Conservation (phyloP, 2,888 invertebrate genomes). For the Epinotia bilunana region DNA sequence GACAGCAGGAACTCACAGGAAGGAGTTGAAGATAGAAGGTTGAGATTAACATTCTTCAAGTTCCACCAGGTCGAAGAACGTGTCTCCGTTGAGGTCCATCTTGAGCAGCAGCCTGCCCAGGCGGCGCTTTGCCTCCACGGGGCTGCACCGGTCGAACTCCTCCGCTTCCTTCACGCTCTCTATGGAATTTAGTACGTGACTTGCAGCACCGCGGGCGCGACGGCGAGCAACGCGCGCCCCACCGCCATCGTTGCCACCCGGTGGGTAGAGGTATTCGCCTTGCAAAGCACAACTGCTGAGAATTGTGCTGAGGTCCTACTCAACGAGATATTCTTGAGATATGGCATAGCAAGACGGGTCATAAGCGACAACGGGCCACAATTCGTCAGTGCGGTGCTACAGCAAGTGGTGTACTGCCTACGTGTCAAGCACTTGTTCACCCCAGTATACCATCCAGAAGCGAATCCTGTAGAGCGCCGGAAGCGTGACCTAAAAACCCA, state of each 20-base stretch:
- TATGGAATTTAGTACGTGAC: constrained; percentile 76
- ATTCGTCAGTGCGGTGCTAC: too few relatives aligned
- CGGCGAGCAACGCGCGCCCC: constrained; percentile 61
- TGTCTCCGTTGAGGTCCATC: constrained; percentile 95
- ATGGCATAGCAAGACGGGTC: too few relatives aligned
- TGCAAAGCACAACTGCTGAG: too few relatives aligned
- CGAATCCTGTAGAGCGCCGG: too few relatives aligned
- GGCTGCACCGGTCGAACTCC: constrained; percentile 93
- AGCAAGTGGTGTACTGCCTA: too few relatives aligned
- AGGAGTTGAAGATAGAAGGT: constrained; percentile 97
- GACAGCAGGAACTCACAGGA: constrained; percentile 84
- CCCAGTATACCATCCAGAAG: too few relatives aligned
- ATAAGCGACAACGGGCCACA: too few relatives aligned
- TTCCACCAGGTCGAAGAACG: constrained; percentile 91
- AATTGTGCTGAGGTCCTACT: too few relatives aligned
- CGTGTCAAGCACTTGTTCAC: too few relatives aligned
- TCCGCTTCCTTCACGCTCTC: constrained; percentile 96
- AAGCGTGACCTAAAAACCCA: too few relatives aligned
- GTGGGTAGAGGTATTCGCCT: too few relatives aligned
- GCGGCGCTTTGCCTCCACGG: constrained; percentile 93
- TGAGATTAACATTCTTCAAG: constrained; percentile 95
- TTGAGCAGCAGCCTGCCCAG: constrained; percentile 89
- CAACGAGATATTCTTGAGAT: too few relatives aligned
- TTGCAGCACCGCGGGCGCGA: constrained; percentile 62
- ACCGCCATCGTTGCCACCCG: constrained; percentile 71